Base-by-base conservation (phyloP, 2,113 vertebrate species). In the Stigmatopora nigra region DNA sequence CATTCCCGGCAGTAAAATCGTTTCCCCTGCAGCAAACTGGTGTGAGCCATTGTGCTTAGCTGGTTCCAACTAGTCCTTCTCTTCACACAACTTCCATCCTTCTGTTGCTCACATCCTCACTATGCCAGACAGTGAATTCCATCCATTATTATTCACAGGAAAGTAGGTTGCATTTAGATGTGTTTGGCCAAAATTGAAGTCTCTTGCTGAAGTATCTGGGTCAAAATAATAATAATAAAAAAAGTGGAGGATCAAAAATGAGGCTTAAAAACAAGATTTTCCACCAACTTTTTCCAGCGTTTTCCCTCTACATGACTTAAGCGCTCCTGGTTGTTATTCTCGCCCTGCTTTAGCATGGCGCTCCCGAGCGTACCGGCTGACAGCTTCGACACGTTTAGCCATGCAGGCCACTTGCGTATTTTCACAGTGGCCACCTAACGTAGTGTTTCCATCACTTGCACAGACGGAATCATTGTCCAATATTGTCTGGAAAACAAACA, bases 1-100 rank as follows among this genome's bases (percentile, higher is more conserved):
- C 97, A 99, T 86, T 99, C 97, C 81, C 97, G 89, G 89, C 97
- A 99, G 89, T 98, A 97, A 86, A 99, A 99, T 73, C 91, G 94
- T 70, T 99, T 99, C 71, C 97, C 97, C 88, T 96, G 93, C 85
- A 99, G 92, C 84, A 98, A 91, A 89, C 96, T 98, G 68, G 93
- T 96, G 82, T 97, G 95, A 81, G 96, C 94, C 96, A 98, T 98
- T 85, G 87, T 92, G 89, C 74, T 86, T 79, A 53, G 83, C 68
- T 67, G 89, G 83, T 86, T 88, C 86, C 89, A 78, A 73, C 73
- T 83, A 68, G 66, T 87, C 66, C 71, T 85, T 15, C 10, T 61
- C 80, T 82, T 93, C 91, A 93, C 86, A 89, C 80, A 78, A 82
- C 73, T 82, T 52, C 52, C 79, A 38, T 80, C 86, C 84, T 77